phyloP scores from a whole-genome alignment of 92 coral and sea anemone species.

The Parazoanthus swiftii region DNA sequence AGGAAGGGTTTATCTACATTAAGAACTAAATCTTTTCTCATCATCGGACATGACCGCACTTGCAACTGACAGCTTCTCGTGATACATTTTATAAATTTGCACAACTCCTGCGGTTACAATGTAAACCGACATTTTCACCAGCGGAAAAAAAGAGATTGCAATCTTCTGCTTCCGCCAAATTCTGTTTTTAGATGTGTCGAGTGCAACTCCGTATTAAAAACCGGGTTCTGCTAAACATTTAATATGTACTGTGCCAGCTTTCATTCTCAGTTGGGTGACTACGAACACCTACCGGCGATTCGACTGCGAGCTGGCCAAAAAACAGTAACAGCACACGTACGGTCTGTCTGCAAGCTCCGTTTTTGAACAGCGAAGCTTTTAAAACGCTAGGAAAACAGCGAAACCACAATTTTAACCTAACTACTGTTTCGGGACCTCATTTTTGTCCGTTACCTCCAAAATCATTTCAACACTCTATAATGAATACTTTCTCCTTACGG shows the following conservation, averaged over 20 bases:
- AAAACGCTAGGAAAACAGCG: neutral
- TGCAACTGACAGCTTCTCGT: neutral
- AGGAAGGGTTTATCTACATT: constrained; percentile 22
- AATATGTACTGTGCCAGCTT: neutral
- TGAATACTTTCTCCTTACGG: neutral
- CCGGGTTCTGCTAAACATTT: neutral
- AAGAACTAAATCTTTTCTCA: constrained; percentile 32
- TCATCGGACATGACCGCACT: constrained; percentile 1
- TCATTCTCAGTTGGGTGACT: constrained; percentile 12
- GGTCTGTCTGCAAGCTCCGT: neutral
- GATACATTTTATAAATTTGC: constrained; percentile 2
- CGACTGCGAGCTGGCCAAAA: neutral
- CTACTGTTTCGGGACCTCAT: neutral
- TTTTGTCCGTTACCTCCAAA: neutral
- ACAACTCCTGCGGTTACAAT: constrained; percentile 7
- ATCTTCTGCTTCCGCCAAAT: neutral
- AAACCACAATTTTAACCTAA: constrained; percentile 12
- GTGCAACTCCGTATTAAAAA: neutral
- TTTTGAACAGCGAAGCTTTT: neutral
- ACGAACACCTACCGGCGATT: neutral
- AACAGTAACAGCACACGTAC: neutral
- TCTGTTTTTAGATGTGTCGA: neutral
- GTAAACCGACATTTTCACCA: constrained; percentile 2
- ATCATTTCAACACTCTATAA: neutral
- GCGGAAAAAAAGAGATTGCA: constrained; percentile 1